phyloP scores from a whole-genome alignment of 2,113 vertebrate species.

The Cepphus grylle region DNA sequence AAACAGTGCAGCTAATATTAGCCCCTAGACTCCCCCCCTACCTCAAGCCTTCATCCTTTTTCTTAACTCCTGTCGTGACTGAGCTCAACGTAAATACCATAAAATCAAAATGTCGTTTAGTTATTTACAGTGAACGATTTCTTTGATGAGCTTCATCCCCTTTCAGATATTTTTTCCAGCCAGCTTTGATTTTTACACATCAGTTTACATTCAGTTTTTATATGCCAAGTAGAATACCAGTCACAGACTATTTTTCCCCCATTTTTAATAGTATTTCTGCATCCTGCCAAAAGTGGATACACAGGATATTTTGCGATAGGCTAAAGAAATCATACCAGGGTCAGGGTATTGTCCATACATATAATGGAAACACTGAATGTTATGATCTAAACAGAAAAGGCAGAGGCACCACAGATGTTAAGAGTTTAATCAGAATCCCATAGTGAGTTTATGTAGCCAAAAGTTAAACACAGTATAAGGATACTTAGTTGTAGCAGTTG shows the following conservation, averaged over 20 bases:
- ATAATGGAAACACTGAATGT: not conserved
- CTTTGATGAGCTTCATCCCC: not conserved
- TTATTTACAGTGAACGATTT: not conserved
- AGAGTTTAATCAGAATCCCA: not conserved
- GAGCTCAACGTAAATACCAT: not conserved
- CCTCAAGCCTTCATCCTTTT: not conserved
- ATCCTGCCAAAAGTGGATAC: not conserved
- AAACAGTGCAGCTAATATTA: slow-evolving; percentile 32
- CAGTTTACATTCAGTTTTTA: not conserved
- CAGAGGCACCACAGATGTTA: not conserved
- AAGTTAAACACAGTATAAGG: not conserved
- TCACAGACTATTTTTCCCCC: not conserved
- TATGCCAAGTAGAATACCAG: not conserved
- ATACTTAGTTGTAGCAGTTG: not conserved
- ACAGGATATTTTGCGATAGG: not conserved
- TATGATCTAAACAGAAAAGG: not conserved
- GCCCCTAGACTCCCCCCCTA: not conserved
- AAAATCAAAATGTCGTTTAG: not conserved
- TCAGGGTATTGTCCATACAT: fast-evolving
- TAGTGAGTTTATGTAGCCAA: not conserved
- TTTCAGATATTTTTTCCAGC: not conserved
- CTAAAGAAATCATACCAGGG: not conserved
- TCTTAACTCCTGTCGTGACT: not conserved
- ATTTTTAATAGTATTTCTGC: not conserved
- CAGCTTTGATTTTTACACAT: not conserved